These are phyloP conservation scores for Drosophila atripex DNA, from an alignment of 2,888 invertebrate genomes.

Conservation along the genomic window DNA sequence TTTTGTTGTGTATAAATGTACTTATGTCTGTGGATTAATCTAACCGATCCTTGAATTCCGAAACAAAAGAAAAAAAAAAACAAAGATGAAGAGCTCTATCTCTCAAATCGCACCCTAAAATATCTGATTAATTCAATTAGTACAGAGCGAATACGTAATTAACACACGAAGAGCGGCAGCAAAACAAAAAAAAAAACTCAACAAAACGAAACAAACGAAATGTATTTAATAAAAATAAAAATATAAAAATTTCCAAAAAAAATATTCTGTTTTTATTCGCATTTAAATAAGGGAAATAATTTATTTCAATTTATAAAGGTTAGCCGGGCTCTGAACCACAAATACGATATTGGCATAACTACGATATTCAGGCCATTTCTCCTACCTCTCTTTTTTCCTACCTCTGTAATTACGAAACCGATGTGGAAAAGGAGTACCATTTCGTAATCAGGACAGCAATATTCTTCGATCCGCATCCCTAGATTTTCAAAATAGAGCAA, in stretches of 20 bases:
- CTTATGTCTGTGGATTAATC: slow-evolving; percentile 34
- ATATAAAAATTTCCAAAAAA: slow-evolving; percentile 38
- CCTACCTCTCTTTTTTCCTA: no score
- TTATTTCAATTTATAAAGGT: no score
- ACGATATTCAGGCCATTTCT: no score
- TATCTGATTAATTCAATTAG: slow-evolving; percentile 48
- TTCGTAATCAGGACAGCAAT: no score
- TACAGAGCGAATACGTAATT: slow-evolving; percentile 42
- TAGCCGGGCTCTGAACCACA: no score
- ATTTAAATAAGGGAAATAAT: no score
- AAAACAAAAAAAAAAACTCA: slow-evolving; percentile 6
- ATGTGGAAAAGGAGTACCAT: no score
- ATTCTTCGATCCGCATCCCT: no score
- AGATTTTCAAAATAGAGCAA: no score
- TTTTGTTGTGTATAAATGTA: slow-evolving; percentile 38
- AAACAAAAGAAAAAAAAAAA: slow-evolving; percentile 4
- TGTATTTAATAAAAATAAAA: slow-evolving; percentile 77
- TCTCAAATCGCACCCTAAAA: slow-evolving; percentile 45
- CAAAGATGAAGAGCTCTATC: slow-evolving; percentile 24
- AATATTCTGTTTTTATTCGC: neutral
- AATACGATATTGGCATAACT: no score
- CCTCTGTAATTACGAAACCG: no score
- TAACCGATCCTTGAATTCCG: slow-evolving; percentile 38
- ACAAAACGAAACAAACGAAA: slow-evolving; percentile 60
- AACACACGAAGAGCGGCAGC: slow-evolving; percentile 15